phyloP scores from a whole-genome alignment of 2,888 invertebrate species.

The Papilio demoleus region DNA sequence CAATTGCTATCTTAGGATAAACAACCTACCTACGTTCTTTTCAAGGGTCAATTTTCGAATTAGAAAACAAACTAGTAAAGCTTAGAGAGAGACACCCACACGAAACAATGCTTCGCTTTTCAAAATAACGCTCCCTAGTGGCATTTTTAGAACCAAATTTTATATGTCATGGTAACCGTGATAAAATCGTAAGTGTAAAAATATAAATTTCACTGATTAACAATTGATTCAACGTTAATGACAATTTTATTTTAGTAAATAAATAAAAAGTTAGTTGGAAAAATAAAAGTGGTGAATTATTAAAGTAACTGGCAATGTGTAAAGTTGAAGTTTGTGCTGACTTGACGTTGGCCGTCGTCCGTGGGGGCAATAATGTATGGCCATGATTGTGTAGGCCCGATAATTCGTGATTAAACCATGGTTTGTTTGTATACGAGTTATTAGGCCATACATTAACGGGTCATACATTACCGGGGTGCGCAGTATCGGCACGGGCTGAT shows the following conservation, averaged over 20 bases:
- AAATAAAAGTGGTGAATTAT: neutral
- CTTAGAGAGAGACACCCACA: constrained; percentile 39
- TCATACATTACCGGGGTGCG: too few relatives aligned
- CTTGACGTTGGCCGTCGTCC: too few relatives aligned
- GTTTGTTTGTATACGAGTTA: too few relatives aligned
- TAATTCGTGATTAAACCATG: too few relatives aligned
- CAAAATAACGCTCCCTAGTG: constrained; percentile 41
- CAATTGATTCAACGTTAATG: too few relatives aligned
- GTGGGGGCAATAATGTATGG: too few relatives aligned
- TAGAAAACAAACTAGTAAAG: constrained; percentile 35
- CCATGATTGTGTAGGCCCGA: too few relatives aligned
- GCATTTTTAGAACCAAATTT: constrained; percentile 31
- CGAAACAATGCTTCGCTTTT: constrained; percentile 29
- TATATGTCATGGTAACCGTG: constrained; percentile 45
- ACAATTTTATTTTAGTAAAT: too few relatives aligned
- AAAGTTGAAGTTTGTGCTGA: neutral
- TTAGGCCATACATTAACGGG: too few relatives aligned
- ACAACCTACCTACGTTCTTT: constrained; percentile 40
- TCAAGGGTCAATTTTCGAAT: constrained; percentile 43
- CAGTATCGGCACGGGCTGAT: too few relatives aligned
- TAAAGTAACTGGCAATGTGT: neutral
- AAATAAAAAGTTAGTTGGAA: neutral
- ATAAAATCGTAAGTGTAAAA: neutral
- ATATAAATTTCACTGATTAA: too few relatives aligned
- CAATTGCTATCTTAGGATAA: constrained; percentile 48